Evolutionary conservation across 2,113 vertebrate species (phyloP), one percentile per base, ranked within the genome.

Genomic region (Grallaria varia): DNA sequence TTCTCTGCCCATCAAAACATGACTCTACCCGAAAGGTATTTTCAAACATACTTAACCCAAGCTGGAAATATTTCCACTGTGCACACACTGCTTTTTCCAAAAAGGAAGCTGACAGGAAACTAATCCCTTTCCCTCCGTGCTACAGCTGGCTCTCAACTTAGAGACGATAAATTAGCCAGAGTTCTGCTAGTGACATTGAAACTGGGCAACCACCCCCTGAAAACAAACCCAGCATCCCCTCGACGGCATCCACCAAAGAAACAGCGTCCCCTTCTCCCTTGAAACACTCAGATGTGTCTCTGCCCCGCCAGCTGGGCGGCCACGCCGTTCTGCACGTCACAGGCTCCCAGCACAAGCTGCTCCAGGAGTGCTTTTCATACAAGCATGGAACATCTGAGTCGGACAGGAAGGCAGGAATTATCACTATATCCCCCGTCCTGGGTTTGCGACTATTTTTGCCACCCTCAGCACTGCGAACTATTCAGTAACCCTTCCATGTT

Each of bases 91-190:
- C 49, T 88, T 97, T 94, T 96, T 96, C 96, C 94, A 79, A 69
- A 95, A 81, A 92, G 96, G 95, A 97, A 96, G 79, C 4, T 93
- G 89, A 92, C 96, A 96, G 96, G 96, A 97, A 97, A 76, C 91
- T 76, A 96, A 96, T 89, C 81, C 82, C 81, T 75, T 95, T 90
- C 78, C 89, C 77, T 93, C 50, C 1, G 6, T 63, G 79, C 80
- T 81, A 83, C 94, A 97, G 93, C 60, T 96, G 93, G 71, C 81
- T 89, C 96, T 97, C 89, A 74, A 91, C 75, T 93, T 85, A 56
- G 84, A 82, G 79, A 88, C 78, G 35, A 93, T 39, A 79, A 84
- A 94, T 44, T 75, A 73, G 3, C 33, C 74, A 30, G 42, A 71
- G 53, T 37, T 94, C 88, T 89, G 63, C 64, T 15, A 30, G 40